A percentile compares a stretch with the other conserved stretches of the same genome.
These are phyloP conservation scores for Tetropium fuscum DNA, from an alignment of 2,888 invertebrate genomes.

Conservation along the genomic window DNA sequence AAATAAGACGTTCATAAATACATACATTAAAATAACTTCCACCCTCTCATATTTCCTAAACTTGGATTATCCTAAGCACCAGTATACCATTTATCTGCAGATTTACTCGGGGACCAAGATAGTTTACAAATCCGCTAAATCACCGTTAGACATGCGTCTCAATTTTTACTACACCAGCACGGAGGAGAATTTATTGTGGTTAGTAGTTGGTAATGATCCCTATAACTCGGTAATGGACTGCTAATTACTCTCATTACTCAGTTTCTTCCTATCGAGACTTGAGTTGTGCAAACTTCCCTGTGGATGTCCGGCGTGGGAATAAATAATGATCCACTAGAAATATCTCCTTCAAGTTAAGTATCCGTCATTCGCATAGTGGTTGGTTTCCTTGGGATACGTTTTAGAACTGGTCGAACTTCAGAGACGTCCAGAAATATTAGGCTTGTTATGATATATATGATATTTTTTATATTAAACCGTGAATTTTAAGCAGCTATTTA, in stretches of 20 bases:
- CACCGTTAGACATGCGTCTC: neutral
- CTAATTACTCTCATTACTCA: constrained; percentile 2
- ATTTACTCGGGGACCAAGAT: neutral
- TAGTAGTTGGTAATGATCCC: neutral
- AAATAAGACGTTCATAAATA: too few relatives aligned
- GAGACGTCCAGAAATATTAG: too few relatives aligned
- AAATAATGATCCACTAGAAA: constrained; percentile 19
- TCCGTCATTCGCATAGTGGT: neutral
- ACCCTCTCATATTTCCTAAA: too few relatives aligned
- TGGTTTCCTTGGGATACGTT: too few relatives aligned
- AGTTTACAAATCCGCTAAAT: constrained; percentile 1
- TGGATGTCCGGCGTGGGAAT: neutral
- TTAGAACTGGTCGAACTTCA: too few relatives aligned
- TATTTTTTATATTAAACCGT: too few relatives aligned
- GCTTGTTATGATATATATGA: too few relatives aligned
- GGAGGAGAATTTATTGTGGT: neutral
- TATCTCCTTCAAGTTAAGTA: neutral
- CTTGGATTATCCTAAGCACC: too few relatives aligned
- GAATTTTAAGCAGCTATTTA: too few relatives aligned
- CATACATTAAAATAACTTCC: too few relatives aligned
- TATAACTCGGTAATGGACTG: neutral
- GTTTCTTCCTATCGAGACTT: constrained; percentile 4
- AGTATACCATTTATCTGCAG: too few relatives aligned
- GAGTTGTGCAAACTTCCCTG: constrained; percentile 12
- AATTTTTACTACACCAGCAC: neutral